Base-by-base conservation (phyloP, 2,888 invertebrate species). In the Chesias legatella region DNA sequence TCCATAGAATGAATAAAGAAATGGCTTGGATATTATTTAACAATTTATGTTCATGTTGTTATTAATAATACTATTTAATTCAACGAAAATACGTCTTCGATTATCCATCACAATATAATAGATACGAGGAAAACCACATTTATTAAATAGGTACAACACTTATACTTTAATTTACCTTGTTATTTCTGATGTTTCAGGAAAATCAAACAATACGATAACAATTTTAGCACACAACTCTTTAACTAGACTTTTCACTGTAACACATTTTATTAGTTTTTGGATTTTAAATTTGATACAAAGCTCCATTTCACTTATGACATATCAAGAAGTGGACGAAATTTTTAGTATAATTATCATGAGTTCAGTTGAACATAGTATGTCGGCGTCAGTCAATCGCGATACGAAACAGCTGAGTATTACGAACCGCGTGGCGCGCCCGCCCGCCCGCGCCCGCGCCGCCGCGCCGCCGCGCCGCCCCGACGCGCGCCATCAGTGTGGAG, bases 41-140 rank as follows among this genome's bases (percentile, higher is more conserved):
- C n/a, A n/a, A n/a, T n/a, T n/a, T n/a, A n/a, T n/a, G n/a, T n/a
- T n/a, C n/a, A 17, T 11, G 27, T 31, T 21, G 10, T 10, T 0
- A 7, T 10, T 1, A 1, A 13, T 30, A 3, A 17, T 17, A 17
- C 5, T 17, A 17, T 17, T 3, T 3, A 17, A 3, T 17, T 25
- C 21, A 9, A 26, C 8, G 29, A 40, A 40, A 28, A 37, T 13
- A 17, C n/a, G 24, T 29, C 29, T 25, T 44, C 9, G 21, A 21
- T 20, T 27, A 20, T 9, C 4, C 28, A 31, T 28, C 46, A 30
- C 7, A 17, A 10, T 7, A 7, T 28, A 17, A 32, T 6, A 47
- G 42, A 48, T 36, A 48, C 8, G 27, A 10, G 51, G 45, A 41
- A 51, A 51, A 51, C 53, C 53, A 39, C 49, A 41, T 40, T 25